Conservation (phyloP, 2,888 invertebrate species). For the Pomacea canaliculata region DNA sequence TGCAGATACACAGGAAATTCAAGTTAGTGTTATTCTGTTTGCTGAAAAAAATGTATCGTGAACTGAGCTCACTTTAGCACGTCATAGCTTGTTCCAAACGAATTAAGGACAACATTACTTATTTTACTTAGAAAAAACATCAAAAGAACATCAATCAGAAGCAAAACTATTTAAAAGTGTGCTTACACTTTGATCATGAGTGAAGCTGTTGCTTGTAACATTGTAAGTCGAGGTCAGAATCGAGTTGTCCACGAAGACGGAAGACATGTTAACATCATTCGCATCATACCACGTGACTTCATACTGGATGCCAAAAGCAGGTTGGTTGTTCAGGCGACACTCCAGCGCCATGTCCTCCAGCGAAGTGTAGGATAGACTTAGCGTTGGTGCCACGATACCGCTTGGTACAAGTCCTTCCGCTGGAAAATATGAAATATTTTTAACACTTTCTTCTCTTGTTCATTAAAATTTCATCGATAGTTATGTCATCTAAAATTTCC, state of each 20-base stretch:
- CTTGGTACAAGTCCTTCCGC: constrained; percentile 30
- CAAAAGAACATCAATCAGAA: too few relatives aligned
- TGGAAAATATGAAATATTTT: background rate
- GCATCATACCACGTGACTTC: constrained; percentile 39
- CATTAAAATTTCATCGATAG: background rate
- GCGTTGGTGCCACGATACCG: constrained; percentile 26
- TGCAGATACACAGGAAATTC: too few relatives aligned
- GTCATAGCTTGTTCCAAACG: too few relatives aligned
- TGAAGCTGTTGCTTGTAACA: constrained; percentile 28
- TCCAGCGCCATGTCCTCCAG: constrained; percentile 28
- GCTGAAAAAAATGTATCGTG: too few relatives aligned
- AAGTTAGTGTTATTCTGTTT: too few relatives aligned
- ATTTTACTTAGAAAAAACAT: too few relatives aligned
- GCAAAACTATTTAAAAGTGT: too few relatives aligned
- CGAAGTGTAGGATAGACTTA: constrained; percentile 27
- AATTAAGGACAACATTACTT: too few relatives aligned
- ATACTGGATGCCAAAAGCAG: constrained; percentile 36
- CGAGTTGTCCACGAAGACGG: constrained; percentile 20
- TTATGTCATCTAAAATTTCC: too few relatives aligned
- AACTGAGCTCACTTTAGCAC: too few relatives aligned
- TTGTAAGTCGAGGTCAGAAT: constrained; percentile 4
- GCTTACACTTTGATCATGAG: constrained; percentile 29
- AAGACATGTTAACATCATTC: constrained; percentile 26
- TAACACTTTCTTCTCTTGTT: background rate
- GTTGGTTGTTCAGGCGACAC: constrained; percentile 28